These are phyloP conservation scores for Channa argus DNA, from an alignment of 2,113 vertebrate species.

Conservation along the genomic window DNA sequence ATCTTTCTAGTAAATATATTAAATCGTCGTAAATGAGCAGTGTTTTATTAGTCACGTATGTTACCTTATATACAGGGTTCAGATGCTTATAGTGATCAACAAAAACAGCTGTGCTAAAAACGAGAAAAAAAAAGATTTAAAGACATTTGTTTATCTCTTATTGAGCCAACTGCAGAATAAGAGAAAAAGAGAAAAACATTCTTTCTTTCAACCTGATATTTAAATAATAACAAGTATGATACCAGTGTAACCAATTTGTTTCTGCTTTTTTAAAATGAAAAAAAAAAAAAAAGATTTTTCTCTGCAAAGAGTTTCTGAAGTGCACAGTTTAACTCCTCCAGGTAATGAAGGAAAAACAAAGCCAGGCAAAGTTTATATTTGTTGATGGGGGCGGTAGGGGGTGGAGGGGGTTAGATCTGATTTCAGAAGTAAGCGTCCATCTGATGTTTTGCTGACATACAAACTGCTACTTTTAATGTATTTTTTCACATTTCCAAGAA, in stretches of 20 bases:
- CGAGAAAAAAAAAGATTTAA: not conserved
- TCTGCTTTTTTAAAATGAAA: not conserved
- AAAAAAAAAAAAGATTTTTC: not conserved
- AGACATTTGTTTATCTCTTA: no score
- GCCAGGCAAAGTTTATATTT: constrained; percentile 20
- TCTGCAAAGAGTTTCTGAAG: not conserved
- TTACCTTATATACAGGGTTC: not conserved
- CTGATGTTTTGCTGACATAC: constrained; percentile 25
- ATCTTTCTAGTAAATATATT: not conserved
- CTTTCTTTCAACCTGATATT: no score
- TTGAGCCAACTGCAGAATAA: no score
- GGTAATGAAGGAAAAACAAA: constrained; percentile 25
- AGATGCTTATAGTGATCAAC: not conserved
- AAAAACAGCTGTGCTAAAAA: not conserved
- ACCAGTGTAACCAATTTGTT: no score
- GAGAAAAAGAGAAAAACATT: no score
- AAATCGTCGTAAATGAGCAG: not conserved
- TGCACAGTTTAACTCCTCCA: constrained; percentile 17
- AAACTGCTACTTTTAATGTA: not conserved
- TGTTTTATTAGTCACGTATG: not conserved
- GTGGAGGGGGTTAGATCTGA: constrained; percentile 31
- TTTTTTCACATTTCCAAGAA: constrained; percentile 14
- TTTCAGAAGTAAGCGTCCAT: constrained; percentile 38
- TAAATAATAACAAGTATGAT: no score
- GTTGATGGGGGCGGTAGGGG: not conserved